A percentile compares a stretch with the other conserved stretches of the same genome.
These are phyloP conservation scores for Zosterops japonicus DNA, from an alignment of 2,113 vertebrate genomes.

Conservation along the genomic window DNA sequence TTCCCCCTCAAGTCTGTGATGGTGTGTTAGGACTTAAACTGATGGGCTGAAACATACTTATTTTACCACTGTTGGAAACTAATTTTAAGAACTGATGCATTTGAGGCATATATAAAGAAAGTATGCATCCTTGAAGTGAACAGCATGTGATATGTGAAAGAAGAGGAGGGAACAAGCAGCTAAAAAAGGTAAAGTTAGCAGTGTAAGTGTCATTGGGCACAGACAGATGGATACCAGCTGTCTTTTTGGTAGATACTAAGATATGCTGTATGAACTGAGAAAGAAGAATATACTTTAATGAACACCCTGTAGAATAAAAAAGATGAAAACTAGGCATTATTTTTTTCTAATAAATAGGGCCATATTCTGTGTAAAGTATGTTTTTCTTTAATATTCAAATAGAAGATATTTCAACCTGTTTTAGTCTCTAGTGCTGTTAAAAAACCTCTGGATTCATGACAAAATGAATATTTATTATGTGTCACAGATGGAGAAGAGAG, in stretches of 20 bases:
- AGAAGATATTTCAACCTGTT: background rate
- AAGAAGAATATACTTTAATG: background rate
- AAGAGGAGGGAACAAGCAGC: background rate
- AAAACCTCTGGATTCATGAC: background rate
- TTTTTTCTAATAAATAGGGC: background rate
- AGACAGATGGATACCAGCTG: constrained; percentile 41
- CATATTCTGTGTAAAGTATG: background rate
- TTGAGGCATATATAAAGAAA: constrained; percentile 15
- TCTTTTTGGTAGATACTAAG: background rate
- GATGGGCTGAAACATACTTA: background rate
- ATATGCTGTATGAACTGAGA: background rate
- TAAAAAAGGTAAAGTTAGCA: constrained; percentile 13
- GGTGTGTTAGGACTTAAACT: background rate
- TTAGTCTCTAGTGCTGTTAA: background rate
- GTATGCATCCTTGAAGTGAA: background rate
- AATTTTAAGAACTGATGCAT: background rate
- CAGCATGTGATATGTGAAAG: background rate
- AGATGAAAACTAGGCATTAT: background rate
- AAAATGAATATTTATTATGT: background rate
- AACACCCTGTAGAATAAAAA: background rate
- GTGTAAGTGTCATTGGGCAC: background rate
- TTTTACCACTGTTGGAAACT: background rate
- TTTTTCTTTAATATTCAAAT: background rate
- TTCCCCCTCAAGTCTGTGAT: background rate
- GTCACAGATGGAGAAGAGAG: background rate